A percentile compares a stretch with the other conserved stretches of the same genome.
These are phyloP conservation scores for Sinella curviseta DNA, from an alignment of 1,140 invertebrate species.

Conservation along the genomic window DNA sequence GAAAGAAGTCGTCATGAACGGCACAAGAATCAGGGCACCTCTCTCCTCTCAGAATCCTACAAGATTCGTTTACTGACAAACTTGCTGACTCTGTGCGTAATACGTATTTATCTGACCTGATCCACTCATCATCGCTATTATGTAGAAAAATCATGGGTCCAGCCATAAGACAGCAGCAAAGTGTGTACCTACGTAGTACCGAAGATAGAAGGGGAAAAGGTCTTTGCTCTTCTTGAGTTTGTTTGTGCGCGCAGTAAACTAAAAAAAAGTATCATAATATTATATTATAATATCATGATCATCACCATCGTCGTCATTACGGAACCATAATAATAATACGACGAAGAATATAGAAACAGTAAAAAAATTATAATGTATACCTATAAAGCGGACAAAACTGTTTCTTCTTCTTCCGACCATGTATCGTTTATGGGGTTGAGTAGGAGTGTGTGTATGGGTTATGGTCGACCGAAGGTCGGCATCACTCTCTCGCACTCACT, in stretches of 20 bases:
- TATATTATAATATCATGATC: background rate
- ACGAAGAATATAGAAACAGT: background rate
- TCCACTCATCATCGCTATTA: too few relatives aligned
- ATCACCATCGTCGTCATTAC: background rate
- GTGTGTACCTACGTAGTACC: background rate
- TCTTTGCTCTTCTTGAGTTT: background rate
- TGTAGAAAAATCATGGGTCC: background rate
- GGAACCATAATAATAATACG: background rate
- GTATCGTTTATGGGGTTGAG: background rate
- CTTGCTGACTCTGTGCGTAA: too few relatives aligned
- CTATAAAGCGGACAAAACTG: background rate
- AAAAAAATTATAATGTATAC: background rate
- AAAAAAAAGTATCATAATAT: background rate
- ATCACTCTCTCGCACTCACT: conserved; percentile 5
- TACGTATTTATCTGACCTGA: too few relatives aligned
- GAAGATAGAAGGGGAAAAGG: background rate
- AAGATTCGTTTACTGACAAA: too few relatives aligned
- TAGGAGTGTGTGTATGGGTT: background rate
- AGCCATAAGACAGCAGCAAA: too few relatives aligned
- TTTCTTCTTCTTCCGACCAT: background rate
- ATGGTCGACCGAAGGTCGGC: conserved; percentile 20
- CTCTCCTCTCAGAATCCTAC: too few relatives aligned
- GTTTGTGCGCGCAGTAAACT: background rate
- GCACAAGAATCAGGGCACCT: background rate
- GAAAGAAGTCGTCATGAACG: background rate